A percentile compares a stretch with the other conserved stretches of the same genome.
These are phyloP conservation scores for Rallus limicola DNA, from an alignment of 2,113 vertebrate genomes.

Conservation along the genomic window DNA sequence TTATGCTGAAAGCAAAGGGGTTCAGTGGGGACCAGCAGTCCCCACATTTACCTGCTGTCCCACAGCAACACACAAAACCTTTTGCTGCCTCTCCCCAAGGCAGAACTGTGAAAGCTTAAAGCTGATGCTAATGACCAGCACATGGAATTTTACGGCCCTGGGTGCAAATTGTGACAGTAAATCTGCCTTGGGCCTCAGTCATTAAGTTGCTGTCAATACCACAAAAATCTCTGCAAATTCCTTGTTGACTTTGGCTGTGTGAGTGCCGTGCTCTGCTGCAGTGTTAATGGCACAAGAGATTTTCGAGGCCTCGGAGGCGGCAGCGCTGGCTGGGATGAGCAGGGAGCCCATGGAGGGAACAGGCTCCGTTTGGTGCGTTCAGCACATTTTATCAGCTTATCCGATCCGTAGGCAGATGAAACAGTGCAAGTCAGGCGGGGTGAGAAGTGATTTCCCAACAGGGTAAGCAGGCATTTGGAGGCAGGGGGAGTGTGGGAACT, in stretches of 20 bases:
- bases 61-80: background rate
- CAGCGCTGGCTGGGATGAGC: background rate
- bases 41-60: background rate
- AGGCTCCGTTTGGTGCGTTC: constrained; percentile 45
- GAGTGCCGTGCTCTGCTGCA: background rate
- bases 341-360: constrained; percentile 8
- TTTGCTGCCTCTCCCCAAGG: background rate
- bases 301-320: background rate
- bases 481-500: constrained; percentile 25
- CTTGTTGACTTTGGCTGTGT: constrained; percentile 27
- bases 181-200: constrained; percentile 23
- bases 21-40: background rate
- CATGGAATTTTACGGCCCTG: background rate
- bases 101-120: background rate
- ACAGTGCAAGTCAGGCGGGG: constrained; percentile 33
- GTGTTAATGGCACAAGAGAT: constrained; percentile 25
- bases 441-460: constrained; percentile 44
- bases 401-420: constrained; percentile 49
- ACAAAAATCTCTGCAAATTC: constrained; percentile 50
- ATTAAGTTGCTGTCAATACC: constrained; percentile 21
- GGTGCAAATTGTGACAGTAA: constrained; percentile 39
- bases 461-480: constrained; percentile 50
- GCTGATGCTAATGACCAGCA: background rate
- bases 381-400: constrained; percentile 59
- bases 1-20: background rate